Evolutionary conservation across 2,888 invertebrate genomes (phyloP), one percentile per base, ranked within the genome.

Genomic region (Chrysolina oricalcia): DNA sequence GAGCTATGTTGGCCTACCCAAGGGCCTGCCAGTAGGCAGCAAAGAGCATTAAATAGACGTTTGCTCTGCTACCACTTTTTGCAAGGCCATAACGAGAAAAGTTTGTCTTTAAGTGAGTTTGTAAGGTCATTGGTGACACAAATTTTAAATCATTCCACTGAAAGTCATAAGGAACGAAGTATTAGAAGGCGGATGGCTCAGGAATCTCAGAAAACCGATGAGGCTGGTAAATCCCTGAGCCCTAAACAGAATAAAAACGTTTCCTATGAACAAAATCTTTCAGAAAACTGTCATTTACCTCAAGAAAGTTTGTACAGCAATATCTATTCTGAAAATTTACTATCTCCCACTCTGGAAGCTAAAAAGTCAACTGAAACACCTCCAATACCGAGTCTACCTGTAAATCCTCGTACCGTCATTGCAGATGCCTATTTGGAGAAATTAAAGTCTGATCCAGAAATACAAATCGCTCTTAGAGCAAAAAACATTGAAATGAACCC

Each of bases 61-160:
- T 89, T 98, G 23, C 89, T 98, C 68, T 97, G 97, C 0, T 93
- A 96, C 85, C 97, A 98, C 86, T 96, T 97, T 86, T 91, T 97
- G 69, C 95, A 96, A 90, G 94, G 95, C 0, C 94, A 96, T 84
- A 95, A 95, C 84, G 95, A 95, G 66, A 95, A 94, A 85, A 96
- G 96, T 69, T 91, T 97, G 63, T 95, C 96, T 0, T 92, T 97
- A 0, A 94, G 95, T 59, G 93, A 95, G 84, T 98, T 98, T 88
- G 94, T 98, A 46, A 91, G 95, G 11, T 94, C 94, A 15, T 87
- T 97, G 27, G 96, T 96, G 2, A 93, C 96, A 83, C 98, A 98
- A 90, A 91, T 98, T 72, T 90, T 95, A 11, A 93, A 93, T 79
- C 95, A 95, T 85, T 93, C 93, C 78, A 88, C 89, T 79, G 83